Percentiles rank a stretch among this genome's conserved stretches.
Evolutionary conservation across 1,140 invertebrate species (phyloP).

Genomic region (Gerris buenoi): DNA sequence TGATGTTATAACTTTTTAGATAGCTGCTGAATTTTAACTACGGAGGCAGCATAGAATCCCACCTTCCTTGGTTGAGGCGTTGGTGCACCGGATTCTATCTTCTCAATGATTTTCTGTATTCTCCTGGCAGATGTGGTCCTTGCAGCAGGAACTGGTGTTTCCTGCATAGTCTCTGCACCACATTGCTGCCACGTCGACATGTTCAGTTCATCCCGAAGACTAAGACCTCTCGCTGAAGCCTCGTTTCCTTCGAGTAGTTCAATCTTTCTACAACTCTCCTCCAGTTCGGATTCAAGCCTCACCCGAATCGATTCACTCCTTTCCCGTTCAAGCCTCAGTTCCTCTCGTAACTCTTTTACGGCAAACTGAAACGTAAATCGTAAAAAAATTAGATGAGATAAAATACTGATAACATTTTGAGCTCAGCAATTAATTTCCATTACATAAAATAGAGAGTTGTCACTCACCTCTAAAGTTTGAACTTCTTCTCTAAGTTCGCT

Average conservation of each 20-base stretch:
- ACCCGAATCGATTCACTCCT: slow-evolving; percentile 9
- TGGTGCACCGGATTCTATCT: background rate
- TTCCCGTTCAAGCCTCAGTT: slow-evolving; percentile 3
- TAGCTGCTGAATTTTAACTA: too few relatives aligned
- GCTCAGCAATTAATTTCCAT: too few relatives aligned
- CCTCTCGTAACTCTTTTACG: slow-evolving; percentile 12
- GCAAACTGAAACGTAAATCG: slow-evolving; percentile 8
- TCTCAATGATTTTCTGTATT: background rate
- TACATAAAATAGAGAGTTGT: too few relatives aligned
- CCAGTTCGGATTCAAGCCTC: slow-evolving; percentile 8
- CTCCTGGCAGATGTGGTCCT: background rate
- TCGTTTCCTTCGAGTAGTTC: slow-evolving; percentile 6
- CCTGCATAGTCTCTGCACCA: background rate
- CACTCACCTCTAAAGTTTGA: slow-evolving; percentile 23
- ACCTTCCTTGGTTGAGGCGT: background rate
- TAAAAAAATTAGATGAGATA: too few relatives aligned
- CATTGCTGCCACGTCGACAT: background rate
- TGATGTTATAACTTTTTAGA: too few relatives aligned
- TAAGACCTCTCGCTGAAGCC: slow-evolving; percentile 1
- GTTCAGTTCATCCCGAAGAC: slow-evolving; percentile 13
- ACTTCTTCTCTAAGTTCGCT: slow-evolving; percentile 26
- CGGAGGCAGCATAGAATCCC: too few relatives aligned
- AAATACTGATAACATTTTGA: too few relatives aligned
- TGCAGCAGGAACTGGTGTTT: background rate
- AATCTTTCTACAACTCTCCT: slow-evolving; percentile 9